A percentile compares a stretch with the other conserved stretches of the same genome.
These are phyloP conservation scores for Rhinichthys klamathensis DNA, from an alignment of 2,113 vertebrate species.

Conservation along the genomic window DNA sequence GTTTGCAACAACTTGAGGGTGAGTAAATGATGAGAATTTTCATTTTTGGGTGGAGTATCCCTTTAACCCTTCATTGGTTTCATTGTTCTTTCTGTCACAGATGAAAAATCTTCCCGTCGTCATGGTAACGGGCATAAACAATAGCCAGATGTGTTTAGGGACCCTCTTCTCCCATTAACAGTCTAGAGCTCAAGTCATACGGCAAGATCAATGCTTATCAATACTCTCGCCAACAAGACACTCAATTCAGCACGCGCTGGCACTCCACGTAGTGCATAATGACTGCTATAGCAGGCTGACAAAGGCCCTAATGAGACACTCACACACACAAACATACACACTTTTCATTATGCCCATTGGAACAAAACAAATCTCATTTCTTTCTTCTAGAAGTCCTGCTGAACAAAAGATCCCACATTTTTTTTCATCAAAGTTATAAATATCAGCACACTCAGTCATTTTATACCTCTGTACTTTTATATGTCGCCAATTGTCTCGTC, in stretches of 20 bases:
- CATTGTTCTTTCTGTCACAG: background rate
- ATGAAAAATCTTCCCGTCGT: background rate
- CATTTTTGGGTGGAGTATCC: too few species aligned
- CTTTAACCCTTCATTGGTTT: background rate
- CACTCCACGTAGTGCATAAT: constrained; percentile 13
- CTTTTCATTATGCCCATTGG: background rate
- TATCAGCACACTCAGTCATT: background rate
- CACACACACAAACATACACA: background rate
- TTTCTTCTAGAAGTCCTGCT: background rate
- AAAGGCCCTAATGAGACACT: constrained; percentile 27
- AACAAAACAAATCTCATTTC: background rate
- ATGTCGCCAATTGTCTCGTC: background rate
- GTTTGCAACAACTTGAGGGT: too few species aligned
- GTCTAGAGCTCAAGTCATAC: constrained; percentile 50
- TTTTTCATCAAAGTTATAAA: background rate
- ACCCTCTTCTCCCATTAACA: constrained; percentile 31
- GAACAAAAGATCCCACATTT: background rate
- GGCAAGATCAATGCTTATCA: constrained; percentile 67
- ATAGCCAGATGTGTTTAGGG: constrained; percentile 57
- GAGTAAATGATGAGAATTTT: too few species aligned
- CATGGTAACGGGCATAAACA: constrained; percentile 30
- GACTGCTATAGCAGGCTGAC: constrained; percentile 17
- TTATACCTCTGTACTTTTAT: background rate
- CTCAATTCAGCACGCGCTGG: constrained; percentile 24
- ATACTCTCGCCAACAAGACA: constrained; percentile 35